phyloP scores from a whole-genome alignment of 1,140 invertebrate species.

The Scylla paramamosain region DNA sequence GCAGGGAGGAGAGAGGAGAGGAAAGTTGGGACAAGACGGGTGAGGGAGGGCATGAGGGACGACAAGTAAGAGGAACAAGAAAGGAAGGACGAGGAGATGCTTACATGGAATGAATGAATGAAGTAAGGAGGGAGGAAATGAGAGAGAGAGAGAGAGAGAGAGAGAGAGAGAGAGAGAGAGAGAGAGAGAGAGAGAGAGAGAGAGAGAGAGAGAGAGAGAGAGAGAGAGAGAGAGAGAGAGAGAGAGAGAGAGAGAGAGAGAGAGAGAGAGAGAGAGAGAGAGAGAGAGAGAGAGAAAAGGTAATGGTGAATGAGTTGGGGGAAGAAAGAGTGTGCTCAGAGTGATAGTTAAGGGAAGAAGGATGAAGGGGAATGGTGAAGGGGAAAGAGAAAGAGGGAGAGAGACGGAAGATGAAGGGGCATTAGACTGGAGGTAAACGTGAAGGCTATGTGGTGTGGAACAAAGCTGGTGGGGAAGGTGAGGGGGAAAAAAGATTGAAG shows the following conservation, averaged over 20 bases:
- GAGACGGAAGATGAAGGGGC: background rate
- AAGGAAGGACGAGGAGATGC: background rate
- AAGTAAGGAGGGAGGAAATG: background rate
- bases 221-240: background rate
- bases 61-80: background rate
- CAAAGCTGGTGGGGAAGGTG: background rate
- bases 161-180: background rate
- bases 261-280: background rate
- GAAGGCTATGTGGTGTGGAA: background rate
- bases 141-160: background rate
- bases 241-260: constrained; percentile 17
- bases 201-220: constrained; percentile 1
- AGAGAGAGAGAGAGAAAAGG: background rate
- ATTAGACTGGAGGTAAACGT: background rate
- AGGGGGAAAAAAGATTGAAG: background rate
- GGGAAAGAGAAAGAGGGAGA: background rate
- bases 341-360: background rate
- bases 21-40: background rate
- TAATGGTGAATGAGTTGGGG: background rate
- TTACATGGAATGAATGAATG: no score
- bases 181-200: background rate
- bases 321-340: background rate
- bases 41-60: background rate
- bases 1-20: background rate
- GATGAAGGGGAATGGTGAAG: background rate